Evolutionary conservation across 2,888 invertebrate species (phyloP).

Genomic region (Aethes cnicana): DNA sequence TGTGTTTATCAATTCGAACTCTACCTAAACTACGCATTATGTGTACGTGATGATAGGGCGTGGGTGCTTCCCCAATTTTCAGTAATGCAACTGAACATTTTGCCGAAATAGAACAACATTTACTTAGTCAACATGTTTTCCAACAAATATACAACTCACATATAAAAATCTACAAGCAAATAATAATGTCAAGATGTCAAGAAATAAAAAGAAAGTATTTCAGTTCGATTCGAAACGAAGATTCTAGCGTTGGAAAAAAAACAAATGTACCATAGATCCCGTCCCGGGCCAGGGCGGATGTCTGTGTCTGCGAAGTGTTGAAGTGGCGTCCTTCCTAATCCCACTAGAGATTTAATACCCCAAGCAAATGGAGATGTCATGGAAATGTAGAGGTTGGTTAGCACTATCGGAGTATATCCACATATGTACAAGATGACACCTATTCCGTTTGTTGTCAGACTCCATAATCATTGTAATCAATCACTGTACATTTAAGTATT

Average conservation of each 20-base stretch:
- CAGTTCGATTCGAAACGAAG: background rate
- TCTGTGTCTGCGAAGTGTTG: slow-evolving; percentile 46
- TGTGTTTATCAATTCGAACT: too few species aligned
- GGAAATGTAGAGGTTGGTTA: slow-evolving; percentile 27
- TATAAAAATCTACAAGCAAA: background rate
- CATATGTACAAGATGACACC: too few species aligned
- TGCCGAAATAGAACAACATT: too few species aligned
- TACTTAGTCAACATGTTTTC: too few species aligned
- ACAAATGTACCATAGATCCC: slow-evolving; percentile 27
- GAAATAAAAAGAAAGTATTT: slow-evolving; percentile 6
- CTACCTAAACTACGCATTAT: too few species aligned
- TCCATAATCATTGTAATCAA: background rate
- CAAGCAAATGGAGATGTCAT: slow-evolving; percentile 48
- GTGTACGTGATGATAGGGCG: too few species aligned
- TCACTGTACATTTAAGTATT: background rate
- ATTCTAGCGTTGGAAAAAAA: slow-evolving; percentile 13
- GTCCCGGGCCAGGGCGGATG: slow-evolving; percentile 17
- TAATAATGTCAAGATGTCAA: background rate
- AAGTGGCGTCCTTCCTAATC: slow-evolving; percentile 47
- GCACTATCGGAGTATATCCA: slow-evolving; percentile 7
- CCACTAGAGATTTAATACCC: slow-evolving; percentile 47
- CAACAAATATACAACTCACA: too few species aligned
- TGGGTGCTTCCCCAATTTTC: too few species aligned
- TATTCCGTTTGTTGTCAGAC: slow-evolving; percentile 8
- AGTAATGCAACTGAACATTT: too few species aligned